These are phyloP conservation scores for Ochropacha duplaris DNA, from an alignment of 2,888 invertebrate species.

Conservation along the genomic window DNA sequence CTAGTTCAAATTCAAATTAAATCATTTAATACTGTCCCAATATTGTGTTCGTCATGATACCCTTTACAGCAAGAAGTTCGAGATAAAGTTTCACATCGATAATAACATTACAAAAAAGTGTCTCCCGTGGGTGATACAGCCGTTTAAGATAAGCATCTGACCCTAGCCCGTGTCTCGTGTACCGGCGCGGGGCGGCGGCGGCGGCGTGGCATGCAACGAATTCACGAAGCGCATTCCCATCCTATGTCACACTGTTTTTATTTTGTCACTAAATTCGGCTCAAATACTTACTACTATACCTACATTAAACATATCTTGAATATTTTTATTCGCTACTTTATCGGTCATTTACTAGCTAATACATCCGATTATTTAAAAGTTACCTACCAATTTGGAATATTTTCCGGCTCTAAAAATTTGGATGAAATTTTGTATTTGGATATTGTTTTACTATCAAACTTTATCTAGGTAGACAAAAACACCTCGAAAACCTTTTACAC, in stretches of 20 bases:
- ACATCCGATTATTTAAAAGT: no score
- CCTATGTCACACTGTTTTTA: constrained; percentile 55
- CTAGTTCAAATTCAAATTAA: neutral
- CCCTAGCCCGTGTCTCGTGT: constrained; percentile 66
- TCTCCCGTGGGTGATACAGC: constrained; percentile 80
- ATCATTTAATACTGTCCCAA: neutral
- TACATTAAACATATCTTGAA: neutral
- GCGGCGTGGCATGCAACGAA: constrained; percentile 71
- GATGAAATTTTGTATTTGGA: no score
- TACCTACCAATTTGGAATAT: no score
- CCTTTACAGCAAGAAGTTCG: constrained; percentile 45
- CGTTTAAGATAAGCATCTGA: constrained; percentile 82
- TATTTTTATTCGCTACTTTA: neutral
- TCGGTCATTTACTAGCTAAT: no score
- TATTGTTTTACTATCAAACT: no score
- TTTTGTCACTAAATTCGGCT: constrained; percentile 45
- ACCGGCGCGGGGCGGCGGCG: no score
- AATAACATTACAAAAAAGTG: constrained; percentile 79
- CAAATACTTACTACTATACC: neutral
- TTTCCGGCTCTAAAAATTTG: no score
- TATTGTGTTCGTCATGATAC: constrained; percentile 15
- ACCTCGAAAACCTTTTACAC: no score
- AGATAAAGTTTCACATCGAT: constrained; percentile 68
- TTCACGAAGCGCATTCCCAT: constrained; percentile 73
- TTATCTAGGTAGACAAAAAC: no score